phyloP scores from a whole-genome alignment of 92 coral and sea anemone genomes.

The Blastomussa wellsi region DNA sequence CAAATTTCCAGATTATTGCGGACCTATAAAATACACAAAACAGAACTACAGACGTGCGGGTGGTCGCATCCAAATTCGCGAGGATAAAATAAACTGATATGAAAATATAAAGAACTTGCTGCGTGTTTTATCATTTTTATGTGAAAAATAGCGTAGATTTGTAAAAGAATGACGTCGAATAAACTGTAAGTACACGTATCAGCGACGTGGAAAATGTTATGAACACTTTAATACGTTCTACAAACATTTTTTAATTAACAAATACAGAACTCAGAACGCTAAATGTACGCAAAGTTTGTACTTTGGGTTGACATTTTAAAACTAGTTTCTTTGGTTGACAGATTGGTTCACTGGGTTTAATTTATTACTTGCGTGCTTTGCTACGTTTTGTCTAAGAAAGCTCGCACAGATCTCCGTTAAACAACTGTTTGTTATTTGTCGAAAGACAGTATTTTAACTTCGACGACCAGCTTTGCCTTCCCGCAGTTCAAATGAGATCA shows the following conservation, averaged over 20 bases:
- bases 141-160: too few species aligned
- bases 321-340: not conserved
- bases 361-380: not conserved
- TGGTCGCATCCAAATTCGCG: too few species aligned
- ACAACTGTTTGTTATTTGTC: not conserved
- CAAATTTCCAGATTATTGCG: not conserved
- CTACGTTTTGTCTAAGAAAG: not conserved
- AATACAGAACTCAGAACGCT: not conserved
- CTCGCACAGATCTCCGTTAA: not conserved
- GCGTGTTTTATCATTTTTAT: not conserved
- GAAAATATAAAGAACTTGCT: not conserved
- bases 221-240: not conserved
- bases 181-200: not conserved
- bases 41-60: not conserved
- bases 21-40: not conserved
- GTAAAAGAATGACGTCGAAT: not conserved
- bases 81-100: too few species aligned
- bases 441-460: not conserved
- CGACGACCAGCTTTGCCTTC: not conserved
- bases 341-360: too few species aligned
- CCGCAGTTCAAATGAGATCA: not conserved
- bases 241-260: not conserved
- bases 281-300: not conserved
- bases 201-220: not conserved
- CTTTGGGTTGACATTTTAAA: not conserved